Conservation (phyloP, 1,140 invertebrate species). For the Orussus abietinus region DNA sequence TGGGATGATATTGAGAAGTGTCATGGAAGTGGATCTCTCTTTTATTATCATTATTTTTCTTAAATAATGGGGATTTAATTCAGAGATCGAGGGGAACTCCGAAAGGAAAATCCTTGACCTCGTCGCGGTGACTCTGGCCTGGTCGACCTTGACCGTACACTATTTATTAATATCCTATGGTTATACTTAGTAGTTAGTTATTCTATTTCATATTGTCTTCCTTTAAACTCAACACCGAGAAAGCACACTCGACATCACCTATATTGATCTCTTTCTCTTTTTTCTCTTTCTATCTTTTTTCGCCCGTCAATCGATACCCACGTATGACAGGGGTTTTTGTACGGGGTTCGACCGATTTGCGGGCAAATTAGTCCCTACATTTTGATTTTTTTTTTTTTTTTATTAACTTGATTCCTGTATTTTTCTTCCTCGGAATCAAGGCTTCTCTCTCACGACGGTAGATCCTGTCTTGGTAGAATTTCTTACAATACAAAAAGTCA, state of each 20-base stretch:
- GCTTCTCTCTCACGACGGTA: conserved; percentile 8
- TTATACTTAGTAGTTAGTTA: conserved; percentile 43
- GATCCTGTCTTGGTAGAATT: too few relatives aligned
- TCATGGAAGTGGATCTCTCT: conserved; percentile 2
- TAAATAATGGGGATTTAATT: conserved; percentile 14
- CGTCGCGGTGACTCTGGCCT: too few relatives aligned
- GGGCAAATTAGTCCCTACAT: conserved; percentile 16
- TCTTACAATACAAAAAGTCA: too few relatives aligned
- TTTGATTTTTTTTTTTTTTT: too few relatives aligned
- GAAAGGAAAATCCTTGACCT: too few relatives aligned
- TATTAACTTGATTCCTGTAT: not conserved
- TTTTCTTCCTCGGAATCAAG: not conserved
- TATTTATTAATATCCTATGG: conserved; percentile 26
- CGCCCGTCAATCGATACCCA: conserved; percentile 7
- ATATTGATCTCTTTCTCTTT: conserved; percentile 15
- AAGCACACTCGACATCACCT: conserved; percentile 1
- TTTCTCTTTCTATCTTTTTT: conserved; percentile 12
- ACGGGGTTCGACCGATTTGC: conserved; percentile 12
- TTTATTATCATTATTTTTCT: conserved; percentile 7
- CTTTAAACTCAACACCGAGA: not conserved
- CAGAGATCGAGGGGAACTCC: not conserved
- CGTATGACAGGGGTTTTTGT: conserved; percentile 3
- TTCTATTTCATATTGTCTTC: conserved; percentile 32
- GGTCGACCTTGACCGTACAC: conserved; percentile 11
- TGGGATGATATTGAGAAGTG: conserved; percentile 1